These are phyloP conservation scores for Alligator sinensis DNA, from an alignment of 2,113 vertebrate species.

Conservation along the genomic window DNA sequence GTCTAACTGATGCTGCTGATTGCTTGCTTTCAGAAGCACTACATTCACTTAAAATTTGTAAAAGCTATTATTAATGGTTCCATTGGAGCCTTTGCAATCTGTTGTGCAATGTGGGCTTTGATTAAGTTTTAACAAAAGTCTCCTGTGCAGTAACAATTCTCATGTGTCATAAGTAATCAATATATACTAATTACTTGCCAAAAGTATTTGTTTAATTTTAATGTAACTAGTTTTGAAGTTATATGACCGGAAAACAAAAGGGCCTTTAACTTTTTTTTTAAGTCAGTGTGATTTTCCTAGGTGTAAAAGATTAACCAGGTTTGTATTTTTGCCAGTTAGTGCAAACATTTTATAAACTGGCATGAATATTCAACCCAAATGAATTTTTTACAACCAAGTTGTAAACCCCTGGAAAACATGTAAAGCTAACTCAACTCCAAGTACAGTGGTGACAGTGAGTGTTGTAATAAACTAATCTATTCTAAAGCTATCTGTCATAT, in stretches of 20 bases:
- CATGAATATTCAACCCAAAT: slow-evolving; percentile 31
- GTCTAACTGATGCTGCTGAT: not conserved
- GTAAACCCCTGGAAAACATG: slow-evolving; percentile 35
- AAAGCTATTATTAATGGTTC: slow-evolving; percentile 34
- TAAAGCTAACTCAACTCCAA: not conserved
- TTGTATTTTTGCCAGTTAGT: slow-evolving; percentile 33
- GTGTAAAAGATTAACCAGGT: slow-evolving; percentile 6
- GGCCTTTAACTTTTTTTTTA: not conserved
- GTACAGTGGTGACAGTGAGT: not conserved
- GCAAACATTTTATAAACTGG: slow-evolving; percentile 41
- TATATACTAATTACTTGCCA: slow-evolving; percentile 50
- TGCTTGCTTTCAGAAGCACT: slow-evolving; percentile 16
- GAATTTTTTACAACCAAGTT: slow-evolving; percentile 20
- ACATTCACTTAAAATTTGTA: slow-evolving; percentile 30
- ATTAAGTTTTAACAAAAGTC: slow-evolving; percentile 32
- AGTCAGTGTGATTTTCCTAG: not conserved
- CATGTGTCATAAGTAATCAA: slow-evolving; percentile 48
- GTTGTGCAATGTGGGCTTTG: slow-evolving; percentile 64
- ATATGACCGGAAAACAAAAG: not conserved
- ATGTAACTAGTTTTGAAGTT: slow-evolving; percentile 5
- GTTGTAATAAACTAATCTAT: slow-evolving; percentile 69
- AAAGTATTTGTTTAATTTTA: slow-evolving; percentile 8
- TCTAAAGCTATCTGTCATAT: slow-evolving; percentile 77
- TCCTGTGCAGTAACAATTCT: slow-evolving; percentile 16
- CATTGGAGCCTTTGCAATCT: slow-evolving; percentile 29